Base-by-base conservation (phyloP, 2,113 vertebrate species). In the Cacatua alba region DNA sequence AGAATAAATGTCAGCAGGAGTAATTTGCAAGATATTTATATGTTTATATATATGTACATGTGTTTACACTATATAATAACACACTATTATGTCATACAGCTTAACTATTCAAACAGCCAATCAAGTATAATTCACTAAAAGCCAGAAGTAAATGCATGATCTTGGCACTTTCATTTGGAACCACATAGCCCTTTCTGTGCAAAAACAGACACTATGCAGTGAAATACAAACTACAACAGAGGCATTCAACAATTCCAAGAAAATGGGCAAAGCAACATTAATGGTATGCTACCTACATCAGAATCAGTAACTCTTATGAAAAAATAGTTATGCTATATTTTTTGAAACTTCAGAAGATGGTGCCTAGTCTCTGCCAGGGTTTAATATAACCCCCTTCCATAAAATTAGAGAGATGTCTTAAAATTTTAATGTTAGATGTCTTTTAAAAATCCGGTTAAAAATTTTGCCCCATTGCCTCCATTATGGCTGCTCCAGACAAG, bases 121-220 rank as follows among this genome's bases (percentile, higher is more conserved):
- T 82, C 37, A 67, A 79, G 17, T 85, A 60, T 41, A 82, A 92
- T 77, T 72, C 57, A 81, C 12, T 46, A 70, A 88, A 82, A 84
- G n/a, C 19, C 53, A 88, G n/a, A 75, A 68, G 70, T 82, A 92
- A 88, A 80, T 37, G 21, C 35, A 62, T 52, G 15, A 92, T 90
- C 87, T 88, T 49, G 46, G 33, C 78, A 80, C 39, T 71, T 93
- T 65, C 28, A 28, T 60, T 84, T 82, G 39, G 59, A 95, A 74
- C 7, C 55, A 87, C 77, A 64, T 0, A 89, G 19, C 3, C 29
- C 5, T 51, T 84, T 60, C 51, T 59, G 43, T 44, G 29, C 48
- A 74, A 77, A 71, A 14, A 60, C 20, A 62, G 17, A 60, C 48
- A 63, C 12, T 51, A 17, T n/a, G 41, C 20, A 19, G 25, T 53